Conservation (phyloP, 2,113 vertebrate species). For the Carassius auratus region DNA sequence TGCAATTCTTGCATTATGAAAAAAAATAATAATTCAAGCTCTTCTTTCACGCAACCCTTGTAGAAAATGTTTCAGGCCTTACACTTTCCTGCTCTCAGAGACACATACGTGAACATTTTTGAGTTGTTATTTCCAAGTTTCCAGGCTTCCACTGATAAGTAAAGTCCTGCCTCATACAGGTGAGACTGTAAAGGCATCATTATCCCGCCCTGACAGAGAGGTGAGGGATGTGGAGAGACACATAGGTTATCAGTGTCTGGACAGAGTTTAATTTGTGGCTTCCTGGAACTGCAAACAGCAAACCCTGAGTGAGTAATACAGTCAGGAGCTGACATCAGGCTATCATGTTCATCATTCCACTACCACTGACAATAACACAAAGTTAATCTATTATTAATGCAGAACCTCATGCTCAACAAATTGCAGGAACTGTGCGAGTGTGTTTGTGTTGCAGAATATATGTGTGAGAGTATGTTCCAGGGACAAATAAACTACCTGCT, state of each 20-base stretch:
- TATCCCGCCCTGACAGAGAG: conserved; percentile 42
- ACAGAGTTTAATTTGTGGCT: conserved; percentile 56
- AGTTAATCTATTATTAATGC: conserved; percentile 60
- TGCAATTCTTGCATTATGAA: not conserved
- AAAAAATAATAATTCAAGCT: not conserved
- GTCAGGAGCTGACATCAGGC: conserved; percentile 59
- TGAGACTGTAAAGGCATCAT: conserved; percentile 45
- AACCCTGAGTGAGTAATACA: conserved; percentile 50
- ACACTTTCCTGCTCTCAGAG: not conserved
- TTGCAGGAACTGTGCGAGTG: conserved; percentile 46
- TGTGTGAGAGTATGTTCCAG: conserved; percentile 21
- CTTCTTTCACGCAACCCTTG: not conserved
- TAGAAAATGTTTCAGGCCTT: not conserved
- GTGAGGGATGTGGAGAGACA: conserved; percentile 40
- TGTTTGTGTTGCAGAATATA: conserved; percentile 35
- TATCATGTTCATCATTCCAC: conserved; percentile 60
- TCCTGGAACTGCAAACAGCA: conserved; percentile 51
- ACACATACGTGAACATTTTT: not conserved
- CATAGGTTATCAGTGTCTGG: conserved; percentile 56
- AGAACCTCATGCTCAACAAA: conserved; percentile 50
- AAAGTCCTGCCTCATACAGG: conserved; percentile 26
- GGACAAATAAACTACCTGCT: conserved; percentile 40
- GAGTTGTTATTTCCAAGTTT: conserved; percentile 34
- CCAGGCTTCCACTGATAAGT: conserved; percentile 28
- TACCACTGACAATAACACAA: conserved; percentile 55